Conservation (phyloP, 2,888 invertebrate species). For the Lymantria monacha region DNA sequence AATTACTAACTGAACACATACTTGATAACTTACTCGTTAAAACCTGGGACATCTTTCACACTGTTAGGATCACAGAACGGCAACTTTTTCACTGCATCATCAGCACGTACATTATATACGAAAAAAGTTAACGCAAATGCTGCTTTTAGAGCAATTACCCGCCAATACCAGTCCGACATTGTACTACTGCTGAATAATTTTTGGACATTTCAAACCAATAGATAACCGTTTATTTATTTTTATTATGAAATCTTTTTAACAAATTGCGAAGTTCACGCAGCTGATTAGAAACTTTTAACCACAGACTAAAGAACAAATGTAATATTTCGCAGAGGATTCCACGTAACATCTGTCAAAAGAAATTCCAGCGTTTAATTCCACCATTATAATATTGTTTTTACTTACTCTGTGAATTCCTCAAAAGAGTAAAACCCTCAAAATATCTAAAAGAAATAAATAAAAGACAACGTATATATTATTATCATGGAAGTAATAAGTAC, state of each 20-base stretch:
- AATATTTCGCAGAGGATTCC: slow-evolving; percentile 26
- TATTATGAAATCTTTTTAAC: slow-evolving; percentile 54
- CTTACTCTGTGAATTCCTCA: neutral
- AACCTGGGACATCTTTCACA: slow-evolving; percentile 48
- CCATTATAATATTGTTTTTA: too few species aligned
- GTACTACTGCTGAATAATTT: slow-evolving; percentile 63
- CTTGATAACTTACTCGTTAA: slow-evolving; percentile 61
- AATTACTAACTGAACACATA: slow-evolving; percentile 3
- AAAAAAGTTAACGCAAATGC: slow-evolving; percentile 61
- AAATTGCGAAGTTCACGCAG: slow-evolving; percentile 40
- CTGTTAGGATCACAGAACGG: slow-evolving; percentile 73
- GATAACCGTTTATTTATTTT: slow-evolving; percentile 43
- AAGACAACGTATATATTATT: too few species aligned
- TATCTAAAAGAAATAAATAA: too few species aligned
- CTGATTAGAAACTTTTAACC: slow-evolving; percentile 34
- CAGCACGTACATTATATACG: slow-evolving; percentile 60
- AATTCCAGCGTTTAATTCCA: neutral
- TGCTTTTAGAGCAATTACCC: slow-evolving; percentile 62
- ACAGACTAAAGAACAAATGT: slow-evolving; percentile 20
- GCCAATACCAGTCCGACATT: slow-evolving; percentile 77
- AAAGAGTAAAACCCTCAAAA: too few species aligned
- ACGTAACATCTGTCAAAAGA: slow-evolving; percentile 42
- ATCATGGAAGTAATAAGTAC: too few species aligned
- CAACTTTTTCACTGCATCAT: slow-evolving; percentile 67
- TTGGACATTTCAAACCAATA: slow-evolving; percentile 69